A percentile compares a stretch with the other conserved stretches of the same genome.
phyloP scores from a whole-genome alignment of 2,113 vertebrate species.

The Caranx ignobilis region DNA sequence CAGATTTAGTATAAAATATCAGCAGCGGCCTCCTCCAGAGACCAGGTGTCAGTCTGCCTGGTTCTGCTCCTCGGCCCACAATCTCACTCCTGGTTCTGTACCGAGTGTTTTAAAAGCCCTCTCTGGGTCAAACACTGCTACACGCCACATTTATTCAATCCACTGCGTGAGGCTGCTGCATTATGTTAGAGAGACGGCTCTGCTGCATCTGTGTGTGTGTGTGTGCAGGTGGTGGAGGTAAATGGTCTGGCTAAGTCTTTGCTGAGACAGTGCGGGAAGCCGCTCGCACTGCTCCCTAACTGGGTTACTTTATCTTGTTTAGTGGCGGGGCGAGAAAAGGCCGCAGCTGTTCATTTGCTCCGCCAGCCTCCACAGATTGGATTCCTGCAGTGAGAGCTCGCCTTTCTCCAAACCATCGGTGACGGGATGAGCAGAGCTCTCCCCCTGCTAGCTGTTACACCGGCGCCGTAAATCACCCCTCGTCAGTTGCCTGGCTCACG shows the following conservation, averaged over 20 bases:
- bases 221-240: constrained; percentile 57
- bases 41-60: neutral
- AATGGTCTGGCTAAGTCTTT: constrained; percentile 41
- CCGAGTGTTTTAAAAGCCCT: neutral
- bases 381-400: constrained; percentile 67
- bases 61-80: constrained; percentile 9
- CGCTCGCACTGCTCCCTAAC: constrained; percentile 65
- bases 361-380: constrained; percentile 75
- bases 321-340: constrained; percentile 67
- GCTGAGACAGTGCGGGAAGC: constrained; percentile 49
- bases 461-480: constrained; percentile 69
- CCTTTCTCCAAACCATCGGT: constrained; percentile 64
- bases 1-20: neutral
- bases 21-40: neutral
- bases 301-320: constrained; percentile 78
- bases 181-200: neutral
- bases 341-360: constrained; percentile 77
- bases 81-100: neutral
- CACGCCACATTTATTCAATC: constrained; percentile 9
- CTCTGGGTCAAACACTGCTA: constrained; percentile 27
- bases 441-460: constrained; percentile 46
- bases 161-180: constrained; percentile 3
- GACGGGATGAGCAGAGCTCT: constrained; percentile 47
- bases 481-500: constrained; percentile 53
- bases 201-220: constrained; percentile 15